A percentile compares a stretch with the other conserved stretches of the same genome.
Evolutionary conservation across 2,888 invertebrate genomes (phyloP).

Genomic region (Galerucella calmariensis): DNA sequence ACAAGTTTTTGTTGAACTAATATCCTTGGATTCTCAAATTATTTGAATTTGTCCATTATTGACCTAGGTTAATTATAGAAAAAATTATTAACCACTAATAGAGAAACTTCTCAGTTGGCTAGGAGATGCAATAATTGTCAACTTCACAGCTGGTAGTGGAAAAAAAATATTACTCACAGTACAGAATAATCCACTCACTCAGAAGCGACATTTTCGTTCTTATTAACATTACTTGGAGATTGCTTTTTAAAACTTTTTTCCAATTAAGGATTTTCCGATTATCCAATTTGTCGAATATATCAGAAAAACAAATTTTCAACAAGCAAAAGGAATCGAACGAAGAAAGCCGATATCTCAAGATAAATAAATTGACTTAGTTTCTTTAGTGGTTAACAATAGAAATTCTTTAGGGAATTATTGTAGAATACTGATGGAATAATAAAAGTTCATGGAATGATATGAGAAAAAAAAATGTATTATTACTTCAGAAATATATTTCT

Average conservation of each 20-base stretch:
- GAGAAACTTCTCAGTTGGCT: no score
- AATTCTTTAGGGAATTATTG: neutral
- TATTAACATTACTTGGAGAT: no score
- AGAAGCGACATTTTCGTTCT: no score
- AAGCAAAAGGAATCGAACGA: neutral
- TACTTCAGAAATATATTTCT: neutral
- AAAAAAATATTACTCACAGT: no score
- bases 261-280: neutral
- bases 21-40: no score
- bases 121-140: no score
- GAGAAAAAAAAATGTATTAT: neutral
- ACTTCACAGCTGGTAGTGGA: no score
- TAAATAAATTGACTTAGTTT: neutral
- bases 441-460: neutral
- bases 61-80: no score
- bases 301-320: neutral
- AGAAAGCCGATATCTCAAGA: neutral
- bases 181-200: no score
- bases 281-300: neutral
- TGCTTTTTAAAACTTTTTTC: neutral
- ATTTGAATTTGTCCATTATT: no score
- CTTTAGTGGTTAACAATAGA: neutral
- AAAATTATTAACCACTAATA: no score
- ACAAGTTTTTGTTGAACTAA: no score
- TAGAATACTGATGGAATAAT: neutral